Percentiles rank a stretch among this genome's conserved stretches.
phyloP scores from a whole-genome alignment of 2,113 vertebrate species.

The Zapornia atra region DNA sequence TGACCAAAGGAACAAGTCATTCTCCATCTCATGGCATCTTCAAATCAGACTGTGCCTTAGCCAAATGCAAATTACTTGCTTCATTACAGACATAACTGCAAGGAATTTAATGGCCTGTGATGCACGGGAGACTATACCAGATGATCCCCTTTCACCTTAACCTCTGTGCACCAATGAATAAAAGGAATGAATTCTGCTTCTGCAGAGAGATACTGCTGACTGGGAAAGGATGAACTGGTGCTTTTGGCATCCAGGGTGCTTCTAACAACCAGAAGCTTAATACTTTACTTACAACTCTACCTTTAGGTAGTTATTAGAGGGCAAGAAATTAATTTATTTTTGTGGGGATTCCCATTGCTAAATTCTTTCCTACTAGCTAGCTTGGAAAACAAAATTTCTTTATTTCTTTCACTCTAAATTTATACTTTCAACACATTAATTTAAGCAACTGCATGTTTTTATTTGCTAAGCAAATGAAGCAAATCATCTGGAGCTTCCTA shows the following conservation, averaged over 20 bases:
- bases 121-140: neutral
- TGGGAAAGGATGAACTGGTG: neutral
- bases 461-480: slow-evolving; percentile 3
- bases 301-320: neutral
- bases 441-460: neutral
- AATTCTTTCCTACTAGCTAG: neutral
- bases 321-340: neutral
- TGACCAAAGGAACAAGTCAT: neutral
- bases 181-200: neutral
- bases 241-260: neutral
- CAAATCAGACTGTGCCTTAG: neutral
- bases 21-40: neutral
- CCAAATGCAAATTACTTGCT: neutral
- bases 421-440: neutral
- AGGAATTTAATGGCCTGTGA: slow-evolving; percentile 11
- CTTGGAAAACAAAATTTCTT: neutral
- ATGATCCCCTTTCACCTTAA: slow-evolving; percentile 8
- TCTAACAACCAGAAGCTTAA: neutral
- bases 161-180: neutral
- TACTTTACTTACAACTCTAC: neutral
- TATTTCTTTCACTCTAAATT: neutral
- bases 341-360: neutral
- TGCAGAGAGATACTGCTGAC: neutral
- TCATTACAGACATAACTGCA: slow-evolving; percentile 10
- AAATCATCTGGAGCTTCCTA: neutral